Base-by-base conservation (phyloP, 2,888 invertebrate genomes). In the Dryocosmus kuriphilus region DNA sequence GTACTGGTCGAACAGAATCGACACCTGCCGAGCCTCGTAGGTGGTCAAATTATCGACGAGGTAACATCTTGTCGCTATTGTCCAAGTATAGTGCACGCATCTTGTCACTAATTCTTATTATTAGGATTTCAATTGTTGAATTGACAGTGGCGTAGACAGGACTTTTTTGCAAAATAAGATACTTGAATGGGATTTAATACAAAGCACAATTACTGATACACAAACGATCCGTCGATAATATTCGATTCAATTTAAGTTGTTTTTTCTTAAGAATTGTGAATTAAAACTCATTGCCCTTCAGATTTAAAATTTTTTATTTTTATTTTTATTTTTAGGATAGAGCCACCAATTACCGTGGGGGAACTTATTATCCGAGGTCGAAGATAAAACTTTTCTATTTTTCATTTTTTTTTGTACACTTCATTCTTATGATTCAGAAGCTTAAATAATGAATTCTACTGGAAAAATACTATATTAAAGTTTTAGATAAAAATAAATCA, bases 11-110 rank as follows among this genome's bases (percentile, higher is more conserved):
- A 67, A 67, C n/a, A 67, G 46, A 51, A 55, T 65, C 78, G 73
- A 77, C 80, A 80, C 81, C 80, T 79, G 81, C 79, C 75, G 80
- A 9, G 81, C 80, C 77, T 79, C 77, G 76, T 79, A 81, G 84
- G 84, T 81, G 85, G 82, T 75, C 65, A 27, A 22, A 55, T 55
- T 55, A 55, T 22, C 55, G 11, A 55, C 11, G 16, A 67, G 41
- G 22, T 35, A 74, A 32, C 35, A 11, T 74, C 74, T 60, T 57
- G 32, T 38, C 35, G 38, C 55, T n/a, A 74, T 60, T 74, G 60
- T 74, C 32, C 74, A 32, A 57, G 41, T 67, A n/a, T n/a, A 27
- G 67, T 46, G 30, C 67, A 67, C 46, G 67, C 35, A 38, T 57
- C 57, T 60, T 35, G 57, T 57, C 74, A 74, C 60, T 30, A n/a